Base-by-base conservation (phyloP, 1,140 invertebrate genomes). In the Sinonovacula constricta region DNA sequence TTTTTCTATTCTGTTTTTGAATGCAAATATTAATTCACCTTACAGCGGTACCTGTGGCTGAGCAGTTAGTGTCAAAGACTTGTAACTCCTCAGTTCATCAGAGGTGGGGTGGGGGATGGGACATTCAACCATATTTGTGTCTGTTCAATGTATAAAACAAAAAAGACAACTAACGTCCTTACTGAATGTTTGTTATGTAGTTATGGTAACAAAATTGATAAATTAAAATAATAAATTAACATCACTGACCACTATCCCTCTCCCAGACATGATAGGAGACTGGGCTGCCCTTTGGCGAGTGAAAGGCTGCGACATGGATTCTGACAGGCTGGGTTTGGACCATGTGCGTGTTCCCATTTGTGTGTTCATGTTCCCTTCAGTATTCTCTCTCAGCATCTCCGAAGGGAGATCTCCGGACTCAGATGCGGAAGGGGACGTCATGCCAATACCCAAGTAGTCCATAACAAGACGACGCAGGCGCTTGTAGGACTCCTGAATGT, bases 371-470 rank as follows among this genome's bases (percentile, higher is more conserved):
- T 75, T 77, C 33, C 70, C 70, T 15, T 83, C 74, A 18, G 65
- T 81, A n/a, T 66, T 66, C 15, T 65, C 67, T 51, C 59, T 60
- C 31, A 39, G 62, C 39, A 63, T 54, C 24, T 60, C 74, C n/a
- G 79, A 74, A 5, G 33, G 49, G 0, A 59, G 30, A 31, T 85
- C 84, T 3, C 77, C 83, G 18, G 49, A 34, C 1, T 82, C 79
- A 14, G 81, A 83, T 5, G 51, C 54, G 28, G 74, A 72, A 49
- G 71, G 70, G 24, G 83, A 83, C 4, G 76, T 51, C 7, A 83
- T 57, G 26, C 81, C 85, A 49, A 91, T 88, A 45, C 90, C 90
- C 14, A 91, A 85, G 65, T 91, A 91, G 57, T 90, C 88, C 85
- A 91, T 88, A 3, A 91, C 88, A 10, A 91, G 78, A 22, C 86